Evolutionary conservation across 2,888 invertebrate species (phyloP), one percentile per base, ranked within the genome.

Genomic region (Ichneumon xanthorius): DNA sequence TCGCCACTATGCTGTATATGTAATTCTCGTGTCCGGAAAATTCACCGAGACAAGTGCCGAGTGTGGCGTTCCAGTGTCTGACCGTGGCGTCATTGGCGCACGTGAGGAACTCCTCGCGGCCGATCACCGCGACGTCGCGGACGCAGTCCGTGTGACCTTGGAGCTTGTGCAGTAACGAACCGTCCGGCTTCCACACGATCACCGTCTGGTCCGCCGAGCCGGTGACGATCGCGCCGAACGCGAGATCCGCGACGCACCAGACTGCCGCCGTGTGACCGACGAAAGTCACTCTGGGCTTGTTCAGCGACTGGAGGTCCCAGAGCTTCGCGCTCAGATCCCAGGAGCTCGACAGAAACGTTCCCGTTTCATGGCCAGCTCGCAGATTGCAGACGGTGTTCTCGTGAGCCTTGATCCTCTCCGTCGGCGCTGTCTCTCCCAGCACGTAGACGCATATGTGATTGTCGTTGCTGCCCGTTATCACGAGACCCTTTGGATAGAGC

Each of bases 141-240:
- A 99, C 98, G 94, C 99, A 99, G 92, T 99, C 99, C 1, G 96
- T 97, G 93, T 99, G 99, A 5, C 99, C 98, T 95, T 92, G 63
- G 93, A 95, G 86, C 82, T 91, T 92, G 19, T 92, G 92, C 19
- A 89, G 80, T 22, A 91, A 16, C 1, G 84, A 68, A 7, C 97
- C 98, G 89, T 95, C 95, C 87, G 95, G 95, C 30, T 80, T 72
- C 99, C 99, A 99, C 37, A 98, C 94, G 89, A 96, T 96, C 78
- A 99, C 97, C 11, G 96, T 96, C 94, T 98, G 98, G 94, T 99
- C 99, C 19, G 99, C 99, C 0, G 98, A 98, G 0, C 97, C 99
- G 16, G 99, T 99, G 1, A 98, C 95, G 88, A 97, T 95, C 40
- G 94, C 94, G 1, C 94, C 94, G 86, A 95, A 95, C 30, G 94